A percentile compares a stretch with the other conserved stretches of the same genome.
Conservation (phyloP, 1,140 invertebrate genomes). For the Drosophila subpulchrella region DNA sequence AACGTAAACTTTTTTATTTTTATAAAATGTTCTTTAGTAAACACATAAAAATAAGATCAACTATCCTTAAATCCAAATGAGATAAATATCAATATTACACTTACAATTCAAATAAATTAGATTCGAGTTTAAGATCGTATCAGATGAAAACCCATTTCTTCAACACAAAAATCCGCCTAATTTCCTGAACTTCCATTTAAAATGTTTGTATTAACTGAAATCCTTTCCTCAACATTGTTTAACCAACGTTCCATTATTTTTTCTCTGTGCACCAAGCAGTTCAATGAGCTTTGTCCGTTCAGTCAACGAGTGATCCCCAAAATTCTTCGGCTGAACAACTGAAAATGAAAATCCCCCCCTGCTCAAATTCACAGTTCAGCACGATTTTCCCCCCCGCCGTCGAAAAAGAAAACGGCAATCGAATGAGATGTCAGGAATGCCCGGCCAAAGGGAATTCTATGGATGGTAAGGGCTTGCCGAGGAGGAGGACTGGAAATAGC, state of each 20-base stretch:
- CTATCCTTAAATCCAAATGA: too few relatives aligned
- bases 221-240: too few relatives aligned
- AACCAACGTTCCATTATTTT: background rate
- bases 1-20: too few relatives aligned
- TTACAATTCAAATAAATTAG: too few relatives aligned
- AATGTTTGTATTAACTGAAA: background rate
- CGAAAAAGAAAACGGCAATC: constrained; percentile 12
- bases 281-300: constrained; percentile 26
- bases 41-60: too few relatives aligned
- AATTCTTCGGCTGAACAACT: constrained; percentile 9
- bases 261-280: constrained; percentile 14
- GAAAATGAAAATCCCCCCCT: constrained; percentile 24
- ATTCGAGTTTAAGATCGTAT: too few relatives aligned
- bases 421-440: constrained; percentile 38
- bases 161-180: too few relatives aligned
- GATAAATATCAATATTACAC: too few relatives aligned
- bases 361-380: constrained; percentile 31
- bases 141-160: background rate
- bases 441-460: background rate
- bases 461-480: constrained; percentile 3
- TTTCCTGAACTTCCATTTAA: background rate
- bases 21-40: too few relatives aligned
- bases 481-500: constrained; percentile 53
- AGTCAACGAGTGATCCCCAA: constrained; percentile 14
- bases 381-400: constrained; percentile 12